Conservation (phyloP, 1,140 invertebrate genomes). For the Plodia interpunctella region DNA sequence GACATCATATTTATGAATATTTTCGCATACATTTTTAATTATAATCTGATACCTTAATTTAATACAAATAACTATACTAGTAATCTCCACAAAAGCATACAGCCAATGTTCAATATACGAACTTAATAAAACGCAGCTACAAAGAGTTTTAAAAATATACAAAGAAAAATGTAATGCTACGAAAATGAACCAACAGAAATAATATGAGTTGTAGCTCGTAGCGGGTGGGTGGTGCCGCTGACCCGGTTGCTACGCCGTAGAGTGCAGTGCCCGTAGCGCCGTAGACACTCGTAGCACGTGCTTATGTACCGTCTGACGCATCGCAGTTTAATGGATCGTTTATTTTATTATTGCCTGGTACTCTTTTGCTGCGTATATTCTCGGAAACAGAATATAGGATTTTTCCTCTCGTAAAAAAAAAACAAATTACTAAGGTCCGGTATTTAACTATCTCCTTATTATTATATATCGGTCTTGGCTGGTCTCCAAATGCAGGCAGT, state of each 20-base stretch:
- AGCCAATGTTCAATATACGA: no score
- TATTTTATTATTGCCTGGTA: conserved; percentile 1
- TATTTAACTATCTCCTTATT: no score
- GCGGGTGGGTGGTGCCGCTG: conserved; percentile 40
- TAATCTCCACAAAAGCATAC: no score
- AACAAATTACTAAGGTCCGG: no score
- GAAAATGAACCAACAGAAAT: neutral
- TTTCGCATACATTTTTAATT: no score
- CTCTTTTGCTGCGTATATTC: neutral
- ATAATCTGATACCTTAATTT: no score
- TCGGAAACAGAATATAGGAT: no score
- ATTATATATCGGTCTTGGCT: neutral
- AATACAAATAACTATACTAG: no score
- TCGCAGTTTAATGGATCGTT: neutral
- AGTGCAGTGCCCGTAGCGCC: conserved; percentile 54
- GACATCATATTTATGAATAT: no score
- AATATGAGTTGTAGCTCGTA: conserved; percentile 7
- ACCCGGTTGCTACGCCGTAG: conserved; percentile 67
- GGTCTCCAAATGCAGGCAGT: neutral
- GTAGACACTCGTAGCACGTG: conserved; percentile 17
- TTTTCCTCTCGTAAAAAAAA: neutral
- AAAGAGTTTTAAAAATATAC: neutral
- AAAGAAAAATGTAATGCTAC: neutral
- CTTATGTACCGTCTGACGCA: neutral
- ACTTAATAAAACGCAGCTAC: neutral